Evolutionary conservation across 2,888 invertebrate genomes (phyloP).

Genomic region (Latheticus oryzae): DNA sequence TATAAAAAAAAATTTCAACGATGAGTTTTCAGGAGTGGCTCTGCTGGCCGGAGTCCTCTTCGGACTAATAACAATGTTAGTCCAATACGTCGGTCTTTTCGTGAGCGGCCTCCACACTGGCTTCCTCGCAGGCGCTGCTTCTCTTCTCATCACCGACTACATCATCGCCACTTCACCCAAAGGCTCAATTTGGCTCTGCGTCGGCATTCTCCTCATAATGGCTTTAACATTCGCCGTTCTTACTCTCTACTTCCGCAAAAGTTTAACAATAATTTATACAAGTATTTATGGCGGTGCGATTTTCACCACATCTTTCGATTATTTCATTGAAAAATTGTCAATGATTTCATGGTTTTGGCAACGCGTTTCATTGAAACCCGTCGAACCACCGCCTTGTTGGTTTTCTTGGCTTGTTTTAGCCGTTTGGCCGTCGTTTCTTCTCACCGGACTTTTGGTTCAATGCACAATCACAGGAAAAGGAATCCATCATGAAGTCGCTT

Average conservation of each 20-base stretch:
- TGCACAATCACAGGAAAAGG: slow-evolving; percentile 77
- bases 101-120: slow-evolving; percentile 85
- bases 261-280: slow-evolving; percentile 80
- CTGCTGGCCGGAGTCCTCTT: slow-evolving; percentile 80
- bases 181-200: slow-evolving; percentile 75
- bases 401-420: slow-evolving; percentile 80
- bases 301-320: slow-evolving; percentile 77
- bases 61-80: slow-evolving; percentile 84
- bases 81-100: slow-evolving; percentile 85
- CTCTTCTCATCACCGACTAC: slow-evolving; percentile 72
- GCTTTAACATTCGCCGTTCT: slow-evolving; percentile 78
- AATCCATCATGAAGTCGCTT: slow-evolving; percentile 69
- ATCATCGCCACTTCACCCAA: slow-evolving; percentile 69
- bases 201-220: slow-evolving; percentile 74
- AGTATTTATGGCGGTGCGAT: slow-evolving; percentile 82
- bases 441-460: slow-evolving; percentile 77
- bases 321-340: slow-evolving; percentile 78
- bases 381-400: slow-evolving; percentile 73
- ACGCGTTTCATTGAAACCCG: slow-evolving; percentile 71
- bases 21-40: slow-evolving; percentile 73
- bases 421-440: slow-evolving; percentile 78
- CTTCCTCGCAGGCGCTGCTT: slow-evolving; percentile 72
- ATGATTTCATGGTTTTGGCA: slow-evolving; percentile 81
- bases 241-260: slow-evolving; percentile 81
- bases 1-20: no score